Percentiles rank a stretch among this genome's conserved stretches.
Evolutionary conservation across 30 jellyfish, hydroid and myxozoan species (phyloP).

Genomic region (Aurelia coerulea): DNA sequence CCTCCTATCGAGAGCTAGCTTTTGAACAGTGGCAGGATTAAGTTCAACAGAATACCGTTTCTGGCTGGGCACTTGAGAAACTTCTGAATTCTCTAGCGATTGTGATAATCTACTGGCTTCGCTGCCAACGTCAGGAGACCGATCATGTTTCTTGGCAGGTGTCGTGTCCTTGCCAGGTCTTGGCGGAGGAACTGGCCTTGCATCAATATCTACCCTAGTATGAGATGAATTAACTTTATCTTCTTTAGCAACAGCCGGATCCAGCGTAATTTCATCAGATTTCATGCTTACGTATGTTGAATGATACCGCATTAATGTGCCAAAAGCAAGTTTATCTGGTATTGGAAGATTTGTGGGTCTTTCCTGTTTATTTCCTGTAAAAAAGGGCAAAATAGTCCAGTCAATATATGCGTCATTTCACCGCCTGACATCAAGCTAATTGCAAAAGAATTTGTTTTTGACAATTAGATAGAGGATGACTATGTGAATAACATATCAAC

Average conservation of each 20-base stretch:
- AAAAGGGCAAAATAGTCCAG: neutral
- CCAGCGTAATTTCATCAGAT: neutral
- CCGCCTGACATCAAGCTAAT: neutral
- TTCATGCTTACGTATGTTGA: neutral
- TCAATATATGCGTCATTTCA: neutral
- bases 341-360: slow-evolving; percentile 29
- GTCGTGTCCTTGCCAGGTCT: too few species aligned
- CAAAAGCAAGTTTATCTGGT: slow-evolving; percentile 56
- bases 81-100: too few species aligned
- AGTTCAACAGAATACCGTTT: too few species aligned
- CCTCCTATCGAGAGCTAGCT: too few species aligned
- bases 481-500: neutral
- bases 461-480: neutral
- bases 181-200: too few species aligned
- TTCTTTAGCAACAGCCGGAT: neutral
- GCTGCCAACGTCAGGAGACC: too few species aligned
- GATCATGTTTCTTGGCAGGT: too few species aligned
- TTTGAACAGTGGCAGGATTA: too few species aligned
- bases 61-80: too few species aligned
- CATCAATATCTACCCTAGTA: neutral
- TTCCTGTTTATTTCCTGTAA: neutral
- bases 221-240: neutral
- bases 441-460: slow-evolving; percentile 2
- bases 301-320: slow-evolving; percentile 45
- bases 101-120: too few species aligned